These are phyloP conservation scores for Drosophila biarmipes DNA, from an alignment of 1,140 invertebrate genomes.

Conservation along the genomic window DNA sequence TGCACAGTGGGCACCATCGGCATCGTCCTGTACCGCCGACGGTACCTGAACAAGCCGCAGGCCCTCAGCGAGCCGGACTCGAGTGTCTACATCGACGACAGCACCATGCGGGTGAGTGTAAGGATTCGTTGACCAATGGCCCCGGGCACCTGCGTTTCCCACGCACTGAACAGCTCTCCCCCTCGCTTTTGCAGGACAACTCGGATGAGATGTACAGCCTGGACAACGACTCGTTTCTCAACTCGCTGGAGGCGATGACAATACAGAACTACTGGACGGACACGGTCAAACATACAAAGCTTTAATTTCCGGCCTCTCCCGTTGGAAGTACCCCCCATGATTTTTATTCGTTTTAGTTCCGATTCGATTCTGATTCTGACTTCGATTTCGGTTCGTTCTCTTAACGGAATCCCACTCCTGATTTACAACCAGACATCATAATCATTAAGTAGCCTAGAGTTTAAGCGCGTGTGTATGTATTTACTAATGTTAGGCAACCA, in stretches of 20 bases:
- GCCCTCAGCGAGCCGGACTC: constrained; percentile 93
- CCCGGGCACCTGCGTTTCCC: not conserved
- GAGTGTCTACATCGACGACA: constrained; percentile 94
- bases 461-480: constrained; percentile 65
- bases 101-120: constrained; percentile 91
- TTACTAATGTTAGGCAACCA: constrained; percentile 71
- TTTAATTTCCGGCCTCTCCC: constrained; percentile 86
- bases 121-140: constrained; percentile 61
- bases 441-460: constrained; percentile 64
- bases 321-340: constrained; percentile 19
- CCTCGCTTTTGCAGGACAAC: constrained; percentile 89
- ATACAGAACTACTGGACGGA: constrained; percentile 97
- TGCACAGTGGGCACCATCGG: constrained; percentile 89
- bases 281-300: constrained; percentile 95
- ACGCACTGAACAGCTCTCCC: not conserved
- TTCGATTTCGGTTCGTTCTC: not conserved
- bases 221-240: constrained; percentile 96
- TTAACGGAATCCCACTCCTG: constrained; percentile 4
- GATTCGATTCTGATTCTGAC: constrained; percentile 3
- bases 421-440: constrained; percentile 55
- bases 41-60: constrained; percentile 92
- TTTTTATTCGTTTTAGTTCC: constrained; percentile 11
- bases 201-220: constrained; percentile 96
- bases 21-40: constrained; percentile 90
- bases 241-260: constrained; percentile 95